Conservation (phyloP, 1,140 invertebrate genomes). For the Aphaenogaster floridana region DNA sequence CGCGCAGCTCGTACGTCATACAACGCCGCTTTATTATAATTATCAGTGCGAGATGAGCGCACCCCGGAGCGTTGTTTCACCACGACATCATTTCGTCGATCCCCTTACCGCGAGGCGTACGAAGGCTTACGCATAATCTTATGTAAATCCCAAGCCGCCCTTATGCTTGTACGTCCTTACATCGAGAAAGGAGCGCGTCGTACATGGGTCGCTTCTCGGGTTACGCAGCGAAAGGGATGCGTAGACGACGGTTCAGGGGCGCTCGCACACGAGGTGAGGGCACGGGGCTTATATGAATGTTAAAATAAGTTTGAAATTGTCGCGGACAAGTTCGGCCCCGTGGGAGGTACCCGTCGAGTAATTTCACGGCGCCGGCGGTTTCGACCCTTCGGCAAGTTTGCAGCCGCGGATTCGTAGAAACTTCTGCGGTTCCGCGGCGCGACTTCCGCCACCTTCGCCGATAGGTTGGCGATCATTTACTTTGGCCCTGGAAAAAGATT, state of each 20-base stretch:
- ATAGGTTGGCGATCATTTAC: slow-evolving; percentile 40
- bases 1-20: slow-evolving; percentile 30
- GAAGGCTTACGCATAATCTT: slow-evolving; percentile 82
- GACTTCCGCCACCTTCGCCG: slow-evolving; percentile 52
- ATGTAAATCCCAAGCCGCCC: slow-evolving; percentile 83
- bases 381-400: slow-evolving; percentile 83
- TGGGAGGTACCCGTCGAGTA: slow-evolving; percentile 85
- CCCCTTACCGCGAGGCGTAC: slow-evolving; percentile 73
- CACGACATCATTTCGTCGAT: slow-evolving; percentile 74
- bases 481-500: neutral
- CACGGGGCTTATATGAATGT: slow-evolving; percentile 86
- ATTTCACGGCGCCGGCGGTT: slow-evolving; percentile 85
- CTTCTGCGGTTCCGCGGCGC: slow-evolving; percentile 49
- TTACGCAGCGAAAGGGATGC: slow-evolving; percentile 77
- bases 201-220: slow-evolving; percentile 75
- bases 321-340: slow-evolving; percentile 86
- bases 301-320: slow-evolving; percentile 88
- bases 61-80: slow-evolving; percentile 79
- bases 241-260: slow-evolving; percentile 66
- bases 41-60: slow-evolving; percentile 79
- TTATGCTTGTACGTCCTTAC: slow-evolving; percentile 79
- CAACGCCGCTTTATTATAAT: slow-evolving; percentile 80
- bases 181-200: slow-evolving; percentile 62
- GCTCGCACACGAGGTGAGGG: slow-evolving; percentile 70
- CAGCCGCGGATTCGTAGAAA: slow-evolving; percentile 72